Evolutionary conservation across 2,888 invertebrate species (phyloP).

Genomic region (Amorpha juglandis): DNA sequence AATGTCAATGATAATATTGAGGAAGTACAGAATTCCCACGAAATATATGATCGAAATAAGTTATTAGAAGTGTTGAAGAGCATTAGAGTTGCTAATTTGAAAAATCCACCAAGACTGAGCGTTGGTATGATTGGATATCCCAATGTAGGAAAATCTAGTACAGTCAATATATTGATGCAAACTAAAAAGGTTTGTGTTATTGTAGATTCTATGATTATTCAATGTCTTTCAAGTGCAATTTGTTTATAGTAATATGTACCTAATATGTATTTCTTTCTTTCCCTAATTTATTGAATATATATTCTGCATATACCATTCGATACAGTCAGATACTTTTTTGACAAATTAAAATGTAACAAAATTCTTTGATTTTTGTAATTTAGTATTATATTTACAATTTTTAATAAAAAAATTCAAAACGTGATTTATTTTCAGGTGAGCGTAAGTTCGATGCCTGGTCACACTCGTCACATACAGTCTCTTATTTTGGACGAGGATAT

Average conservation of each 20-base stretch:
- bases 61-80: constrained; percentile 89
- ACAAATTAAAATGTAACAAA: no score
- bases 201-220: no score
- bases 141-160: constrained; percentile 99
- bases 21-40: constrained; percentile 78
- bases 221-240: no score
- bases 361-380: no score
- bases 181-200: constrained; percentile 87
- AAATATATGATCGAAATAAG: constrained; percentile 87
- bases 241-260: no score
- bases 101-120: constrained; percentile 86
- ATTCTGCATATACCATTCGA: no score
- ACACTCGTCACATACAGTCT: constrained; percentile 99
- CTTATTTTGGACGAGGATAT: constrained; percentile 90
- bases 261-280: no score
- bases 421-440: constrained; percentile 83
- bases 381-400: not conserved
- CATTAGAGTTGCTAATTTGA: constrained; percentile 69
- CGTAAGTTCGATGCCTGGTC: constrained; percentile 99
- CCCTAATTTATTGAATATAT: no score
- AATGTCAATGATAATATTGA: constrained; percentile 30
- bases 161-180: constrained; percentile 96
- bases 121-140: constrained; percentile 99
- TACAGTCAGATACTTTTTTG: no score
- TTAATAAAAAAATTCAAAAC: not conserved